A percentile compares a stretch with the other conserved stretches of the same genome.
These are phyloP conservation scores for Halictus rubicundus DNA, from an alignment of 1,140 invertebrate genomes.

Conservation along the genomic window DNA sequence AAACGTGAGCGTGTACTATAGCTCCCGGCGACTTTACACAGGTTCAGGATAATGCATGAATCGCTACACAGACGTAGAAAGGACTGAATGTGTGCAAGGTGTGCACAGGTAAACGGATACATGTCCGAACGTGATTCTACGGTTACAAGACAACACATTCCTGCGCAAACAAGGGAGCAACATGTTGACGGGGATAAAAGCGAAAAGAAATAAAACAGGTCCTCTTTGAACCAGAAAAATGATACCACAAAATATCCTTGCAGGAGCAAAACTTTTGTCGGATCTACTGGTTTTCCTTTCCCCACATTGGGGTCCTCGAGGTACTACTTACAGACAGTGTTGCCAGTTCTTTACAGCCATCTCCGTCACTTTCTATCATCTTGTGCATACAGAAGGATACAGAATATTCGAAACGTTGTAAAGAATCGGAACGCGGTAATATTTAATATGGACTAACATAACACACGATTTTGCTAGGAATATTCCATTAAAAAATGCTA, in stretches of 20 bases:
- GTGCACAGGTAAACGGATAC: constrained; percentile 23
- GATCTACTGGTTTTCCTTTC: not conserved
- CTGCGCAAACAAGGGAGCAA: not conserved
- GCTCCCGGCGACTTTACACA: too few species aligned
- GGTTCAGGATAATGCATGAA: too few species aligned
- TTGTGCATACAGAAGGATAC: not conserved
- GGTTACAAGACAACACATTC: not conserved
- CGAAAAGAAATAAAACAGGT: not conserved
- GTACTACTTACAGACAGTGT: too few species aligned
- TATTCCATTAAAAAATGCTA: too few species aligned
- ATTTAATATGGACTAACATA: too few species aligned
- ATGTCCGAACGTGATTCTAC: not conserved
- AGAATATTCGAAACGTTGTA: too few species aligned
- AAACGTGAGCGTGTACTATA: too few species aligned
- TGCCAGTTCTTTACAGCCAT: not conserved
- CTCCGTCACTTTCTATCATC: not conserved
- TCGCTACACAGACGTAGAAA: too few species aligned
- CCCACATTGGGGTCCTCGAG: not conserved
- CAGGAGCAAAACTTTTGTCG: not conserved
- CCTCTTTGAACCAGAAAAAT: not conserved
- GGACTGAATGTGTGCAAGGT: not conserved
- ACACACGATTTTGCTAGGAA: too few species aligned
- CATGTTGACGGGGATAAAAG: not conserved
- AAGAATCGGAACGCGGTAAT: too few species aligned
- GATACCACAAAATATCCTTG: not conserved